These are phyloP conservation scores for Hippocampus zosterae DNA, from an alignment of 2,113 vertebrate species.

Conservation along the genomic window DNA sequence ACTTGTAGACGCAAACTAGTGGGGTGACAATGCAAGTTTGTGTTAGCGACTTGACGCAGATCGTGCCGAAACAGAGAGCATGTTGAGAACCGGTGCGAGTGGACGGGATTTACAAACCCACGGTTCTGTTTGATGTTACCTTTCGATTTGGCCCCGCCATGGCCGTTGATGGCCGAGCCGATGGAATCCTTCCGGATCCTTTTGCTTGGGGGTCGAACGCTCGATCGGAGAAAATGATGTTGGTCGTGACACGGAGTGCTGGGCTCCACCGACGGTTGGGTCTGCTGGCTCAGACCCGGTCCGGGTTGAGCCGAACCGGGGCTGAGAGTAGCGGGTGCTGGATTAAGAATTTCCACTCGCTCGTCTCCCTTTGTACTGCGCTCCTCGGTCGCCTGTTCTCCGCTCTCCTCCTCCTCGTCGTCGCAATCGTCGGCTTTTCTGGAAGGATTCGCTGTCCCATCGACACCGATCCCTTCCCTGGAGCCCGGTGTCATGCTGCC, in stretches of 20 bases:
- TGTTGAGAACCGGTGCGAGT: neutral
- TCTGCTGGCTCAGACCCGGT: constrained; percentile 45
- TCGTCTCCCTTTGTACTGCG: constrained; percentile 85
- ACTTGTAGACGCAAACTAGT: constrained; percentile 5
- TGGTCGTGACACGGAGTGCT: constrained; percentile 85
- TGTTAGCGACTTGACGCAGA: neutral
- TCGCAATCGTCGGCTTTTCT: constrained; percentile 80
- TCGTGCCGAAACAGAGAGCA: neutral
- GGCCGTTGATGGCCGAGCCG: constrained; percentile 77
- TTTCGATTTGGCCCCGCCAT: constrained; percentile 79
- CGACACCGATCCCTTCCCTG: constrained; percentile 83
- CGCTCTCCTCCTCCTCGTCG: constrained; percentile 86
- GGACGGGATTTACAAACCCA: neutral
- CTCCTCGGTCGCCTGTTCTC: constrained; percentile 85
- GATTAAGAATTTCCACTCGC: constrained; percentile 77
- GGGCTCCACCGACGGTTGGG: constrained; percentile 65
- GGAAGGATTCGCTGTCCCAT: constrained; percentile 85
- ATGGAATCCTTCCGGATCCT: constrained; percentile 91
- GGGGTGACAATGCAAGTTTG: neutral
- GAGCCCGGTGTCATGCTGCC: constrained; percentile 95
- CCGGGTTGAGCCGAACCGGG: constrained; percentile 63
- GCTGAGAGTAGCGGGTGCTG: constrained; percentile 64
- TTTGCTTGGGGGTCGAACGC: constrained; percentile 96
- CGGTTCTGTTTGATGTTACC: constrained; percentile 68
- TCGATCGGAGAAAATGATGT: constrained; percentile 98